Percentiles rank a stretch among this genome's conserved stretches.
phyloP scores from a whole-genome alignment of 2,113 vertebrate species.

The Solenodon paradoxus region DNA sequence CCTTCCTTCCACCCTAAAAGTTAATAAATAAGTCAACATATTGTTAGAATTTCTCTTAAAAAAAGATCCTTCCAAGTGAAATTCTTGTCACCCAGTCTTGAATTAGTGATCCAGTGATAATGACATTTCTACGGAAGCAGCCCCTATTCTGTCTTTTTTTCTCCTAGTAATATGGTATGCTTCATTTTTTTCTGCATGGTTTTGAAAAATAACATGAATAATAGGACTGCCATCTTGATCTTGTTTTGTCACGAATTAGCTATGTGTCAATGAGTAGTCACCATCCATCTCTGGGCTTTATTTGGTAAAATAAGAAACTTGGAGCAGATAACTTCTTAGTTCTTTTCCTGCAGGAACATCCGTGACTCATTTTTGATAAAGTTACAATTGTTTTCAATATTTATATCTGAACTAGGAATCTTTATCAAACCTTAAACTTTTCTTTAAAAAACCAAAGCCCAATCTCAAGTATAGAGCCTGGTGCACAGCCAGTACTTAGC shows the following conservation, averaged over 20 bases:
- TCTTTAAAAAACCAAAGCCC: neutral
- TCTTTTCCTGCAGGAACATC: neutral
- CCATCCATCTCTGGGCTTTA: neutral
- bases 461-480: neutral
- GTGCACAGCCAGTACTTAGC: neutral
- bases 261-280: neutral
- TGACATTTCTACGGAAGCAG: neutral
- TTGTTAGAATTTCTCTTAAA: too few relatives aligned
- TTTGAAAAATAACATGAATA: neutral
- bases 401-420: neutral
- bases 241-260: neutral
- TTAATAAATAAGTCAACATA: too few relatives aligned
- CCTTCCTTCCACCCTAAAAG: too few relatives aligned
- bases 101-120: neutral
- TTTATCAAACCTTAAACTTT: neutral
- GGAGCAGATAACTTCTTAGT: neutral
- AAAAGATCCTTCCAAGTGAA: neutral
- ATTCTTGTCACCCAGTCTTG: neutral
- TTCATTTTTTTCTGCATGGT: neutral
- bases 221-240: neutral
- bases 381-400: neutral
- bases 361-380: neutral
- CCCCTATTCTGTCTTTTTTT: too few relatives aligned
- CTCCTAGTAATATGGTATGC: neutral
- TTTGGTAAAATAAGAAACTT: neutral